Conservation (phyloP, 1,140 invertebrate genomes). For the Papilio polytes region DNA sequence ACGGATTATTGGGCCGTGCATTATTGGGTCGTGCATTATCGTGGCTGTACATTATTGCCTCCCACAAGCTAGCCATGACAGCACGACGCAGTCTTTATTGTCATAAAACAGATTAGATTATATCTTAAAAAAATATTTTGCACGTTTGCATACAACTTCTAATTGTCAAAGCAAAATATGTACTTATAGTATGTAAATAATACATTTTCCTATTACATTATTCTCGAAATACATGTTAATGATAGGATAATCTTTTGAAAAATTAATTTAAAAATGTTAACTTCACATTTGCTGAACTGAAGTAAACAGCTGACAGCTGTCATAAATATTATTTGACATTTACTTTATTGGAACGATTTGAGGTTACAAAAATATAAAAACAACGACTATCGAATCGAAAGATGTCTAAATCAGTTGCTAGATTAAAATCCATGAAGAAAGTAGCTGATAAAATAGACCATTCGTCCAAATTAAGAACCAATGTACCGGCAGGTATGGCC, state of each 20-base stretch:
- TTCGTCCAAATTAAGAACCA: conserved; percentile 88
- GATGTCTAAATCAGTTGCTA: conserved; percentile 89
- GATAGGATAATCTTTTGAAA: neutral
- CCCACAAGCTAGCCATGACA: conserved; percentile 28
- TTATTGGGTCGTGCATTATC: no score
- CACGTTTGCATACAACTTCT: no score
- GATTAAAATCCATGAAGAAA: conserved; percentile 88
- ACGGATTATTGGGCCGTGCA: no score
- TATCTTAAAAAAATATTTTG: neutral
- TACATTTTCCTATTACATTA: neutral
- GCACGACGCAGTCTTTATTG: conserved; percentile 18
- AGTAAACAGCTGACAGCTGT: neutral
- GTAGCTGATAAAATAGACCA: conserved; percentile 90
- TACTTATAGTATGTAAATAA: neutral
- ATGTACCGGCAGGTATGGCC: conserved; percentile 95
- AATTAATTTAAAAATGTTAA: neutral
- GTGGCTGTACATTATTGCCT: no score
- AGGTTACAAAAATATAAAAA: conserved; percentile 42
- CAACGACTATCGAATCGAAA: conserved; percentile 34
- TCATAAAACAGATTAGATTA: conserved; percentile 9
- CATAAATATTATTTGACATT: neutral
- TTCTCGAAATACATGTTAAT: neutral
- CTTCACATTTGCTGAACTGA: neutral
- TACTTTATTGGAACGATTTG: conserved; percentile 13
- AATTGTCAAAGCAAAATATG: no score